phyloP scores from a whole-genome alignment of 2,113 vertebrate genomes.

The Catharus bicknelli region DNA sequence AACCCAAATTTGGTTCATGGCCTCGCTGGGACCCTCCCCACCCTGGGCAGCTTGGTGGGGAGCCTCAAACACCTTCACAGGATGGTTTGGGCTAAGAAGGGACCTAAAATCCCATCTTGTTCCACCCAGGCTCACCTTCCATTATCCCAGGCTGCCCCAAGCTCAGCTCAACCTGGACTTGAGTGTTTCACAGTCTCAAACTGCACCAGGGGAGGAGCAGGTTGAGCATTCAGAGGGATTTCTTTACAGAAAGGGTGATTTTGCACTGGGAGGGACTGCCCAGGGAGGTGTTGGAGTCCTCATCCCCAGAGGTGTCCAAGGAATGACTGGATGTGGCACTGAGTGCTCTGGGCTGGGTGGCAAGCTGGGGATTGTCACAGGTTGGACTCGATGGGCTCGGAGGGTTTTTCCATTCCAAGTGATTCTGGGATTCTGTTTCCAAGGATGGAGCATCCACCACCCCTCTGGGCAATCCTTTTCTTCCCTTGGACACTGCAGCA shows the following conservation, averaged over 20 bases:
- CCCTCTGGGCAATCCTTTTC: not conserved
- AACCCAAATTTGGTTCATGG: not conserved
- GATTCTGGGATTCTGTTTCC: not conserved
- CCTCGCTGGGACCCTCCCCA: not conserved
- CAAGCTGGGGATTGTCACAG: rapidly evolving
- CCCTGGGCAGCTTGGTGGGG: too few species aligned
- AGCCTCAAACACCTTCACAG: rapidly evolving
- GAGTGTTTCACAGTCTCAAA: not conserved
- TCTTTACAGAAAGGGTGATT: not conserved
- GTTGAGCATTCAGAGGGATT: not conserved
- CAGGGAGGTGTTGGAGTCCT: not conserved
- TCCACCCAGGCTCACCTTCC: not conserved
- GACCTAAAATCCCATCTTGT: rapidly evolving
- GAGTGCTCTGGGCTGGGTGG: not conserved
- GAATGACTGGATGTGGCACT: rapidly evolving
- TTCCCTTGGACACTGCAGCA: not conserved
- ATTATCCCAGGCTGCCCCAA: rapidly evolving
- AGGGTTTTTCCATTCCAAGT: not conserved
- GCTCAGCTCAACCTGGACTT: rapidly evolving
- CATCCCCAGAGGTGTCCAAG: not conserved
- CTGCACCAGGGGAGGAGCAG: too few species aligned
- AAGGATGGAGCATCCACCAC: rapidly evolving
- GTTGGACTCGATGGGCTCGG: rapidly evolving
- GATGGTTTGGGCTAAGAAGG: not conserved
- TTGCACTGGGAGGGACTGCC: not conserved